Base-by-base conservation (phyloP, 2,888 invertebrate species). In the Drosophila mulleri region DNA sequence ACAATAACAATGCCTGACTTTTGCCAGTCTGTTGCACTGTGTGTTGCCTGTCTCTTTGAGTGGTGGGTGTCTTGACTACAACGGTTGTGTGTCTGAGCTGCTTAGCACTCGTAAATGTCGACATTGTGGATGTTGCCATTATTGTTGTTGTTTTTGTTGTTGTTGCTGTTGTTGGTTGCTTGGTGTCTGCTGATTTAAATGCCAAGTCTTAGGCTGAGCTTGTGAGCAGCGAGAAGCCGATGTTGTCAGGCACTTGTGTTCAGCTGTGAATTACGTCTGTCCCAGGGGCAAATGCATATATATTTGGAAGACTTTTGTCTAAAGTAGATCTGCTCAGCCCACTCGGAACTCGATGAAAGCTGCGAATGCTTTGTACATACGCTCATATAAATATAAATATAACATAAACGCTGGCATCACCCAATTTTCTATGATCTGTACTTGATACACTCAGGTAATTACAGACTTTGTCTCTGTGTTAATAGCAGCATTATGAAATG, bases 51-150 rank as follows among this genome's bases (percentile, higher is more conserved):
- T 48, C 62, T 61, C 39, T 50, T 39, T 66, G 72, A 71, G 64
- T 80, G 72, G 85, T 88, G 82, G 85, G 83, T 79, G 88, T 88
- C 83, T 76, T 63, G 72, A 72, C 85, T 74, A 73, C 58, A 20
- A 6, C 53, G 54, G 67, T 75, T 75, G 61, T 78, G 81, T 67
- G 82, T 78, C 74, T 71, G 77, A 68, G 83, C 83, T 79, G 83
- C 88, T 82, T 82, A 72, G 48, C 57, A 67, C 62, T 67, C 59
- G 57, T 62, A 57, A 78, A 62, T 42, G 68, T 68, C 71, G 75
- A 41, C 50, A 66, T 47, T 37, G 35, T 47, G 37, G 7, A 20
- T 26, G 47, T 47, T 48, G 47, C 9, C 52, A n/a, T 47, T 58
- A 62, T 58, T 52, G 44, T 18, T 75, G 42, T 23, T 67, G 20